Conservation (phyloP, 2,797 vertebrate genomes). For the Spinus pinus region DNA sequence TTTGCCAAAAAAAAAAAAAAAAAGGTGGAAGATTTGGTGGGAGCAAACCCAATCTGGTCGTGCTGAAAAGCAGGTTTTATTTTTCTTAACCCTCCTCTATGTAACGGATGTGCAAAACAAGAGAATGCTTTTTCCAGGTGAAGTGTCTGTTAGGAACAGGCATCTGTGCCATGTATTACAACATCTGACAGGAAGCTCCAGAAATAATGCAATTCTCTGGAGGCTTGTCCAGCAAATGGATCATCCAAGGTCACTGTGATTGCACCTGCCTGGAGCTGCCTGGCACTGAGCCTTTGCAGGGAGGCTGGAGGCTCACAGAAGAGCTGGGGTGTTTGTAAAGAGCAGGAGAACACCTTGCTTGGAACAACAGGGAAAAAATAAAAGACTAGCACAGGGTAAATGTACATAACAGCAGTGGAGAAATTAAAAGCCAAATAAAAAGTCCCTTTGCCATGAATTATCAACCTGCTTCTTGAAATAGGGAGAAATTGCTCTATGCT, state of each 20-base stretch:
- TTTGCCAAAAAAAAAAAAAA: background rate
- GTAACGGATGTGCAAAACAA: background rate
- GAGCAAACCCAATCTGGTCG: background rate
- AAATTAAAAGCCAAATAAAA: background rate
- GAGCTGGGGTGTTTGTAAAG: background rate
- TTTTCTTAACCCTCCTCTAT: background rate
- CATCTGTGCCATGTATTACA: background rate
- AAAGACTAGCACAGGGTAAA: background rate
- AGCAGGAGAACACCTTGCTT: background rate
- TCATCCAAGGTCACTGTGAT: background rate
- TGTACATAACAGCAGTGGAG: background rate
- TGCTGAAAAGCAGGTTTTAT: background rate
- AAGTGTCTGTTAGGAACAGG: background rate
- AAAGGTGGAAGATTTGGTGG: background rate
- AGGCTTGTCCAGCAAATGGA: constrained; percentile 24
- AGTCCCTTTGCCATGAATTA: background rate
- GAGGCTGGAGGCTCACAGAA: background rate
- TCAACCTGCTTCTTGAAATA: background rate
- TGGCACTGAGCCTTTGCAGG: background rate
- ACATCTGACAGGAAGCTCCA: background rate
- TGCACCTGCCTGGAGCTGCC: background rate
- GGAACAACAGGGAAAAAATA: background rate
- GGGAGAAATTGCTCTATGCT: background rate
- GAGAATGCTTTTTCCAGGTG: background rate
- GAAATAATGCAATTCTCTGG: background rate